These are phyloP conservation scores for Meloidogyne exigua DNA, from an alignment of 1,140 invertebrate genomes.

Conservation along the genomic window DNA sequence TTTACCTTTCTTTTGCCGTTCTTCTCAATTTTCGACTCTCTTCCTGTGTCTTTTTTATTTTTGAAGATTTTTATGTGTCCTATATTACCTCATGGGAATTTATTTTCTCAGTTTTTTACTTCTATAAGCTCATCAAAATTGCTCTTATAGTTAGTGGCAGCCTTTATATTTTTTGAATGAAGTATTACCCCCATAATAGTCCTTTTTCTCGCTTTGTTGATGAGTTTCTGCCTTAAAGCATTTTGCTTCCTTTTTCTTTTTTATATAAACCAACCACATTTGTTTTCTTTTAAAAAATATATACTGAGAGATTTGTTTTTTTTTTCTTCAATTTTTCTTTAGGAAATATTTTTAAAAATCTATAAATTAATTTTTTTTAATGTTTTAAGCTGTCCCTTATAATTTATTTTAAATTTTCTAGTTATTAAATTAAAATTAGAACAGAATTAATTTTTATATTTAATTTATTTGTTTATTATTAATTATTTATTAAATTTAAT, in stretches of 20 bases:
- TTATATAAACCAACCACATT: background rate
- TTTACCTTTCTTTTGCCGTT: background rate
- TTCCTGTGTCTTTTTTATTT: background rate
- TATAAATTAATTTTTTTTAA: too few species aligned
- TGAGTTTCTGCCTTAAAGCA: background rate
- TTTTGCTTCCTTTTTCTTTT: background rate
- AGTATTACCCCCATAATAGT: background rate
- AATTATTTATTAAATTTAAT: background rate
- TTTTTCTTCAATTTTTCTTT: background rate
- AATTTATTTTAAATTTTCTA: too few species aligned
- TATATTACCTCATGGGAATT: background rate
- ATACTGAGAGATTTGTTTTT: too few species aligned
- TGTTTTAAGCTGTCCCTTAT: too few species aligned
- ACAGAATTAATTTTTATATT: too few species aligned
- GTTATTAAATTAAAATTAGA: too few species aligned
- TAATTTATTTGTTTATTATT: background rate
- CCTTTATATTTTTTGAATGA: background rate
- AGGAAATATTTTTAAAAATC: too few species aligned
- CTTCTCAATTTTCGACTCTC: background rate
- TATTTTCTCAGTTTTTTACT: background rate
- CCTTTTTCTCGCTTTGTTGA: background rate
- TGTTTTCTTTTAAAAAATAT: background rate
- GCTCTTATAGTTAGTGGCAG: background rate
- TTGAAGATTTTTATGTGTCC: background rate
- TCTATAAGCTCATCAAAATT: background rate